phyloP scores from a whole-genome alignment of 2,113 vertebrate genomes.

The Ascaphus truei region DNA sequence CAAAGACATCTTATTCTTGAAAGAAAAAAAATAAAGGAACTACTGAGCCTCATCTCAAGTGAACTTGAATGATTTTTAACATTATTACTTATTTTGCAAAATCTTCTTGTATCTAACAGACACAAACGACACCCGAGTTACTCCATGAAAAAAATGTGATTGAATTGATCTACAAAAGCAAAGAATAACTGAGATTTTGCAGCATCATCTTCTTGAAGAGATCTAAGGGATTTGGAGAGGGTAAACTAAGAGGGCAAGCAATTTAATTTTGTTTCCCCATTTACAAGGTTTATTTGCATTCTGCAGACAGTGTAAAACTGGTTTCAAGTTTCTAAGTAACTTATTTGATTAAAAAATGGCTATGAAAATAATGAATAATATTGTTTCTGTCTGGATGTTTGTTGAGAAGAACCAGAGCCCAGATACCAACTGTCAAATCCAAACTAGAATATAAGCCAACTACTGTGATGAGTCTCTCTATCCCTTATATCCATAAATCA shows the following conservation, averaged over 20 bases:
- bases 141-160: slow-evolving; percentile 9
- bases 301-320: slow-evolving; percentile 1
- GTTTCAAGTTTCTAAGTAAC: slow-evolving; percentile 27
- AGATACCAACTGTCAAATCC: no score
- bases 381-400: neutral
- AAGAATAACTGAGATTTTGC: slow-evolving; percentile 19
- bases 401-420: neutral
- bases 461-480: no score
- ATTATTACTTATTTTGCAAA: slow-evolving; percentile 18
- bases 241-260: slow-evolving; percentile 26
- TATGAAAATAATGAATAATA: slow-evolving; percentile 10
- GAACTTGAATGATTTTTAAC: neutral
- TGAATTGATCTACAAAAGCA: slow-evolving; percentile 29
- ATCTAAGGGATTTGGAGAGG: slow-evolving; percentile 26
- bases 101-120: slow-evolving; percentile 14
- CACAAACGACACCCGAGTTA: slow-evolving; percentile 10
- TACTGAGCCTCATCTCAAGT: neutral
- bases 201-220: slow-evolving; percentile 24
- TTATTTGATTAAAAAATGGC: slow-evolving; percentile 21
- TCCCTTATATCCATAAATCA: no score
- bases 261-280: slow-evolving; percentile 28
- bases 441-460: no score
- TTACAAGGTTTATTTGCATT: slow-evolving; percentile 33
- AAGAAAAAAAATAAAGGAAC: neutral
- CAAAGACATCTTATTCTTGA: no score